Conservation (phyloP, 2,113 vertebrate genomes). For the Cromileptes altivelis region DNA sequence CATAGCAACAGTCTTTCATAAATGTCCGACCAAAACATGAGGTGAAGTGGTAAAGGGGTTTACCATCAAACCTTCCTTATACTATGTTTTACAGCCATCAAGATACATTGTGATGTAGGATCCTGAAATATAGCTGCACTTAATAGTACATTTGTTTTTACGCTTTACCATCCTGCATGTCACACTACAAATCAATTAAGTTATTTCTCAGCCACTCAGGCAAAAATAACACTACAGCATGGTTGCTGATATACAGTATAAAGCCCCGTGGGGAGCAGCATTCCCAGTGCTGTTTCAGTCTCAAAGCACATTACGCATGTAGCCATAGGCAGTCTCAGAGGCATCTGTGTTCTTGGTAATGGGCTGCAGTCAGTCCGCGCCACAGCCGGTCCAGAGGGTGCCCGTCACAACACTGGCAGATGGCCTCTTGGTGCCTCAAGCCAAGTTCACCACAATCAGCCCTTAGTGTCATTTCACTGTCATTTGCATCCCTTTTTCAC, state of each 20-base stretch:
- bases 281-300: conserved; percentile 40
- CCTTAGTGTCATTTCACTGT: conserved; percentile 45
- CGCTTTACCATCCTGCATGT: background rate
- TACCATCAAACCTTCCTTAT: background rate
- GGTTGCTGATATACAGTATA: background rate
- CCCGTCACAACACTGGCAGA: conserved; percentile 74
- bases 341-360: conserved; percentile 56
- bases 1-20: background rate
- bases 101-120: background rate
- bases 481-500: conserved; percentile 47
- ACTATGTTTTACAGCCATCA: too few species aligned
- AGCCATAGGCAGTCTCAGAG: conserved; percentile 34
- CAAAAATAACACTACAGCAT: background rate
- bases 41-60: background rate
- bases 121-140: background rate
- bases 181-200: background rate
- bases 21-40: background rate
- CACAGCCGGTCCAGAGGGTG: conserved; percentile 50
- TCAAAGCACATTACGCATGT: conserved; percentile 39
- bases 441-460: conserved; percentile 69
- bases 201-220: background rate
- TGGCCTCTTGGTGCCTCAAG: conserved; percentile 43
- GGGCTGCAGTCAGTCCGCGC: conserved; percentile 36
- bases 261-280: background rate
- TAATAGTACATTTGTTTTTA: background rate